Evolutionary conservation across 2,113 vertebrate species (phyloP).

Genomic region (Lethenteron camtschaticum): DNA sequence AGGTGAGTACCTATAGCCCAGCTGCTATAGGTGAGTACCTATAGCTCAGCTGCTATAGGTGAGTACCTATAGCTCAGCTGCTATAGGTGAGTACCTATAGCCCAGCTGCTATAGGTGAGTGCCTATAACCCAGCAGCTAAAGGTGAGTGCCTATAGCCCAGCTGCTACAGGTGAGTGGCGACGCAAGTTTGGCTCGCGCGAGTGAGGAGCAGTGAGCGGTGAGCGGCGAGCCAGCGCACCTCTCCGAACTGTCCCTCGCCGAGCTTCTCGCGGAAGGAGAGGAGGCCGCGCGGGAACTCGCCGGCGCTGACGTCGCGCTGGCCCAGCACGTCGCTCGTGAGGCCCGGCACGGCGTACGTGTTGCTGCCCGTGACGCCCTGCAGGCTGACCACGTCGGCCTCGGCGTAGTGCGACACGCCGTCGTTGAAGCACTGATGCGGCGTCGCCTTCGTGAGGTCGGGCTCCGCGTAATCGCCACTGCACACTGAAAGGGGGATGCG

Average conservation of each 20-base stretch:
- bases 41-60: too few relatives aligned
- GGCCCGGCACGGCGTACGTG: conserved; percentile 60
- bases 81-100: too few relatives aligned
- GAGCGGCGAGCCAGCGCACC: conserved; percentile 18
- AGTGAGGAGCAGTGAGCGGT: neutral
- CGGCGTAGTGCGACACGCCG: conserved; percentile 70
- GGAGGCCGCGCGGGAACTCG: conserved; percentile 48
- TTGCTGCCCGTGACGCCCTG: conserved; percentile 70
- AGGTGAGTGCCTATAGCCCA: too few relatives aligned
- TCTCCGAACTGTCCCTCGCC: conserved; percentile 83
- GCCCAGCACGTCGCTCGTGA: conserved; percentile 26
- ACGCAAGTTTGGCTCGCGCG: too few relatives aligned
- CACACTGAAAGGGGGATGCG: conserved; percentile 19
- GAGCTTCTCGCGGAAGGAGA: conserved; percentile 68
- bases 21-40: too few relatives aligned
- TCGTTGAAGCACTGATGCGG: conserved; percentile 44
- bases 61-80: too few relatives aligned
- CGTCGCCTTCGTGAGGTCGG: conserved; percentile 42
- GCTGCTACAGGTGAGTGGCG: too few relatives aligned
- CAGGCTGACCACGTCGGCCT: conserved; percentile 68
- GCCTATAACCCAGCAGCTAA: too few relatives aligned
- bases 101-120: too few relatives aligned
- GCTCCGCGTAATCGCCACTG: conserved; percentile 43
- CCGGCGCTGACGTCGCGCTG: conserved; percentile 40
- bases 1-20: too few relatives aligned